Conservation (phyloP, 2,797 vertebrate species). For the Anguilla obscura region DNA sequence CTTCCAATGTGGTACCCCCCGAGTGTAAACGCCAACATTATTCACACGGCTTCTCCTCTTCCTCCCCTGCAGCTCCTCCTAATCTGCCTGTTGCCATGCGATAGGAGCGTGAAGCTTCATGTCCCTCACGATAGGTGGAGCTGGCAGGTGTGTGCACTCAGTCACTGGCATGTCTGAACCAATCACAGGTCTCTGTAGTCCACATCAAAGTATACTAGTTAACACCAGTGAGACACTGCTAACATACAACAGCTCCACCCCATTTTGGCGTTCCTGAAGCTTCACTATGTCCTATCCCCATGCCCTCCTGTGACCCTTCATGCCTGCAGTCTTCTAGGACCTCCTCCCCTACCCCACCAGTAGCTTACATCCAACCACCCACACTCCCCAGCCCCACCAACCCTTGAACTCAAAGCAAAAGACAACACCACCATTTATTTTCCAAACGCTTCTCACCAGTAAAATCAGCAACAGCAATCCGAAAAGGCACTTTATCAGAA, state of each 20-base stretch:
- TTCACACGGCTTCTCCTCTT: not conserved
- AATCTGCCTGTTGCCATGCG: not conserved
- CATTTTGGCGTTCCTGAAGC: not conserved
- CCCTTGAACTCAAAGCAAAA: no score
- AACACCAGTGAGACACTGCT: not conserved
- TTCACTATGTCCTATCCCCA: not conserved
- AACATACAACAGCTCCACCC: no score
- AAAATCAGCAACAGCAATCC: no score
- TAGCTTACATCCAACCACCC: not conserved
- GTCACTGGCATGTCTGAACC: not conserved
- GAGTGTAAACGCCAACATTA: not conserved
- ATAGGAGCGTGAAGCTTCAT: not conserved
- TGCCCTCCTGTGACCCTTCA: not conserved
- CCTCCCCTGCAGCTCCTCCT: not conserved
- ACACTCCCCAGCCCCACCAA: no score
- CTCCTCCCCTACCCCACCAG: no score
- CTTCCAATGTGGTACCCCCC: not conserved
- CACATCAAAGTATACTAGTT: not conserved
- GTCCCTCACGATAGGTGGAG: not conserved
- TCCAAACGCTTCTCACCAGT: no score
- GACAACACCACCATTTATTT: no score
- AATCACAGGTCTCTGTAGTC: not conserved
- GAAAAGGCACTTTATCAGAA: no score
- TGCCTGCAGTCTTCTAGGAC: no score
- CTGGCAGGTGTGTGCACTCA: not conserved